phyloP scores from a whole-genome alignment of 2,888 invertebrate genomes.

The Dolichopus griseipennis region DNA sequence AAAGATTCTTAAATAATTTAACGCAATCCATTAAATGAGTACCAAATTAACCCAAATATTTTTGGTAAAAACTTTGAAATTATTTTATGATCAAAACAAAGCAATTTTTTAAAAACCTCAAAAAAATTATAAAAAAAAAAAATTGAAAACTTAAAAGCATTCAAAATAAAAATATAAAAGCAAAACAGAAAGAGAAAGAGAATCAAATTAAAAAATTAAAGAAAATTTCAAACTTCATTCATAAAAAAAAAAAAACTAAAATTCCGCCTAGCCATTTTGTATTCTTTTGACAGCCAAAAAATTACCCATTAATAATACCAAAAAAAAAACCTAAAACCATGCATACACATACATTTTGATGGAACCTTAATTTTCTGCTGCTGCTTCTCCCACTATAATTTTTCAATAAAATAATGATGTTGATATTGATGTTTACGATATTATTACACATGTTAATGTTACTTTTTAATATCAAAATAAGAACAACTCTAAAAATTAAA shows the following conservation, averaged over 20 bases:
- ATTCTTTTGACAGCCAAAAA: neutral
- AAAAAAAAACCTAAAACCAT: too few relatives aligned
- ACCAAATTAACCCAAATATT: slow-evolving; percentile 2
- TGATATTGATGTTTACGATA: neutral
- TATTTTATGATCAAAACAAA: neutral
- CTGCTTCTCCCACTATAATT: neutral
- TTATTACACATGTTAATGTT: too few relatives aligned
- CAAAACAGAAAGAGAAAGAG: too few relatives aligned
- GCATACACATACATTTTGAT: too few relatives aligned
- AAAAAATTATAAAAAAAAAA: neutral
- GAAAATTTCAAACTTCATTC: neutral
- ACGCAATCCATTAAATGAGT: neutral
- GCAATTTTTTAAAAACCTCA: neutral
- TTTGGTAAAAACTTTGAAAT: neutral
- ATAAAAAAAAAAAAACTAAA: neutral
- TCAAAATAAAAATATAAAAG: too few relatives aligned
- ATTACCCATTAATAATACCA: neutral
- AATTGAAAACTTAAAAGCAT: too few relatives aligned
- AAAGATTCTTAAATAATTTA: too few relatives aligned
- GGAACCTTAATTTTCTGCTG: neutral
- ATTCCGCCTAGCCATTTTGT: neutral
- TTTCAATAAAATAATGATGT: neutral
- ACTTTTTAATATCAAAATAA: neutral
- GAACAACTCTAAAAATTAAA: neutral
- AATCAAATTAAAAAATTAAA: too few relatives aligned